Percentiles rank a stretch among this genome's conserved stretches.
Evolutionary conservation across 2,113 vertebrate species (phyloP).

Genomic region (Candoia aspera): DNA sequence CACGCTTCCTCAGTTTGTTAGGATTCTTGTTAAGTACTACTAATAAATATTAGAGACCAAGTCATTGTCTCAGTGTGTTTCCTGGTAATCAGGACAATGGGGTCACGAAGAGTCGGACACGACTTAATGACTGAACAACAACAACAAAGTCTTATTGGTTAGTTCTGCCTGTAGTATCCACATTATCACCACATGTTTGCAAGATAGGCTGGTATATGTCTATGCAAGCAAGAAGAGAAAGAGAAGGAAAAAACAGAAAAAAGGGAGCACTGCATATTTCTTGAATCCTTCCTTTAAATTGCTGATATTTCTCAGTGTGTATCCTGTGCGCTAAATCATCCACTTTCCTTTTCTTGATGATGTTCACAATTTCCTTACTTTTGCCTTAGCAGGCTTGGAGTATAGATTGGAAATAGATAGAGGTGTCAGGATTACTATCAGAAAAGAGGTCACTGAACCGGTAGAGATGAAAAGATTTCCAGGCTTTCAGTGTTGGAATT

Average conservation of each 20-base stretch:
- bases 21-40: no score
- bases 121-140: no score
- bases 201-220: background rate
- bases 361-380: background rate
- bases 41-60: no score
- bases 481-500: background rate
- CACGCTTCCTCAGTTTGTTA: no score
- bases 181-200: background rate
- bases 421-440: background rate
- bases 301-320: background rate
- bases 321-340: background rate
- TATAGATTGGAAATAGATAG: background rate
- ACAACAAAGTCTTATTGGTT: no score
- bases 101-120: no score
- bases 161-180: background rate
- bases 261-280: background rate
- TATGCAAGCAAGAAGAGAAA: background rate
- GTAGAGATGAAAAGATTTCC: background rate
- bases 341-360: background rate
- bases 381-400: background rate
- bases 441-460: background rate
- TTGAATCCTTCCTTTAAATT: background rate
- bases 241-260: background rate
- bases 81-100: no score
- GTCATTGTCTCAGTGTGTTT: no score